Percentiles rank a stretch among this genome's conserved stretches.
These are phyloP conservation scores for Parapristionchus giblindavisi DNA, from an alignment of 2,888 invertebrate species.

Conservation along the genomic window DNA sequence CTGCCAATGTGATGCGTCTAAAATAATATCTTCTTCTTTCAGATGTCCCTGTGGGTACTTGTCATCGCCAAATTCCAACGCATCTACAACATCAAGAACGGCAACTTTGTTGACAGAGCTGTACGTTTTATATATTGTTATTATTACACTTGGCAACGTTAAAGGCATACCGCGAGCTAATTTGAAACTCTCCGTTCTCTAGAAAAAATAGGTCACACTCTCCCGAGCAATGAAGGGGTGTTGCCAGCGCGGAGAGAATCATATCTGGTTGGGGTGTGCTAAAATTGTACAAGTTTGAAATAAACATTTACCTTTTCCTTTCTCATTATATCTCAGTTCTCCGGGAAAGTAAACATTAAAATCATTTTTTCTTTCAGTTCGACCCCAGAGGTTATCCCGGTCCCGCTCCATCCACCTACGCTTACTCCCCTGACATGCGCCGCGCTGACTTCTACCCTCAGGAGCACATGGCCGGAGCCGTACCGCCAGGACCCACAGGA, in stretches of 20 bases:
- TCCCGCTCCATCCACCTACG: conserved; percentile 36
- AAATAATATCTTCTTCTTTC: conserved; percentile 39
- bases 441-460: conserved; percentile 38
- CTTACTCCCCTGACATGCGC: conserved; percentile 39
- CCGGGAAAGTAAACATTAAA: background rate
- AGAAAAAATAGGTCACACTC: too few relatives aligned
- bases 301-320: background rate
- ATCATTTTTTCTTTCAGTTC: too few relatives aligned
- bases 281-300: too few relatives aligned
- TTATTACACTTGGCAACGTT: background rate
- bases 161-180: too few relatives aligned
- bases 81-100: conserved; percentile 63
- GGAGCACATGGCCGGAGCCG: conserved; percentile 10
- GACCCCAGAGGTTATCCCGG: conserved; percentile 31
- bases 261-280: too few relatives aligned
- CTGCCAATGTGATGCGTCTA: background rate
- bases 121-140: background rate
- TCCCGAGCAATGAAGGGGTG: too few relatives aligned
- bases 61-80: conserved; percentile 69
- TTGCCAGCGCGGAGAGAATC: too few relatives aligned
- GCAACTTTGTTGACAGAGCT: conserved; percentile 41
- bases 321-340: background rate
- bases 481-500: conserved; percentile 10
- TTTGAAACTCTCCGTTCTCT: too few relatives aligned
- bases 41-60: conserved; percentile 68